Base-by-base conservation (phyloP, 1,140 invertebrate genomes). In the Leptinotarsa lineolata region DNA sequence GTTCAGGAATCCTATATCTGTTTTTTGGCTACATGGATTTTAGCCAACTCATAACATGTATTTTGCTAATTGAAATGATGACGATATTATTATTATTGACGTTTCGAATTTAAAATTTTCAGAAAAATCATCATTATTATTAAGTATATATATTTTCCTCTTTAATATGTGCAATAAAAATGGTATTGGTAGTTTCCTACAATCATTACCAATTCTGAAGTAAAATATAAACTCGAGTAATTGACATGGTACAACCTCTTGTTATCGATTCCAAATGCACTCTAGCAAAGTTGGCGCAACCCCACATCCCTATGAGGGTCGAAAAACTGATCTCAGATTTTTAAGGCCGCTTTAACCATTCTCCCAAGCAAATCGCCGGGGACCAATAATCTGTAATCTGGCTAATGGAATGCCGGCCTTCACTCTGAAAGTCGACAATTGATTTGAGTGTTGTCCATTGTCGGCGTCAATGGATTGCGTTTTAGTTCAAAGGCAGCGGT, bases 301-400 rank as follows among this genome's bases (percentile, higher is more conserved):
- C 8, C 21, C 4, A 22, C 21, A 18, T 30, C 21, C 21, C 20
- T 8, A 63, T 15, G 24, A 63, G 20, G 4, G 20, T 63, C 61
- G 61, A 63, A 63, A 63, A 63, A 63, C 15, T 20, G 61, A 30
- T 63, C 61, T 20, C 61, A 20, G 15, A 16, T 63, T 20, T 63
- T 63, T 63, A 22, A 22, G 11, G 61, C 21, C 61, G 61, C 20
- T 63, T 21, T 13, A 20, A 63, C 21, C 61, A 21, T 20, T 13
- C 20, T 13, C 24, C 61, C 61, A 63, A 15, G 20, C 24, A 20
- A 12, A 63, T 63, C 21, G 4, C 61, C 61, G 13, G 61, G 24
- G 61, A 18, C 61, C 21, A 20, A 63, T 63, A 63, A 63, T 63
- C 61, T 63, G 61, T 63, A 63, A 63, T 63, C 61, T 63, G 21